phyloP scores from a whole-genome alignment of 2,888 invertebrate species.

The Petrolisthes manimaculis region DNA sequence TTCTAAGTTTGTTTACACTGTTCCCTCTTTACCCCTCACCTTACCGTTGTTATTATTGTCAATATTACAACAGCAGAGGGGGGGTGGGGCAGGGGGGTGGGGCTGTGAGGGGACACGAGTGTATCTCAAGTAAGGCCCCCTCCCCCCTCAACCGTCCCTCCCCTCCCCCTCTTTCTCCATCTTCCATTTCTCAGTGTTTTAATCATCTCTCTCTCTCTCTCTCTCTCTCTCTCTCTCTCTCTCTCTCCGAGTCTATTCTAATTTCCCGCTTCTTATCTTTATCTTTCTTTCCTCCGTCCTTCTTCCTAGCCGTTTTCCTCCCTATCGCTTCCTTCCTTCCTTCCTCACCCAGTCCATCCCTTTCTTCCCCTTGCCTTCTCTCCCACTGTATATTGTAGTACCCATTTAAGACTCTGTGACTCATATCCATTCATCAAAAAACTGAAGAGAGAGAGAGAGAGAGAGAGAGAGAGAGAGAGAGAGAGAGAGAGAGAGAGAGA shows the following conservation, averaged over 20 bases:
- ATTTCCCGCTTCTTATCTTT: not conserved
- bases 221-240: slow-evolving; percentile 3
- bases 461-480: not conserved
- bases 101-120: too few species aligned
- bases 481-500: slow-evolving; percentile 19
- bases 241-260: not conserved
- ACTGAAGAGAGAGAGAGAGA: too few species aligned
- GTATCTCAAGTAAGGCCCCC: too few species aligned
- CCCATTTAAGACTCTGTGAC: not conserved
- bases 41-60: too few species aligned
- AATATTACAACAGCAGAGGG: too few species aligned
- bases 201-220: too few species aligned
- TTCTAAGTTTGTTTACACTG: too few species aligned
- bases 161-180: too few species aligned
- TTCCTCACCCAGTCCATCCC: not conserved
- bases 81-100: too few species aligned
- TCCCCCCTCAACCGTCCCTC: too few species aligned
- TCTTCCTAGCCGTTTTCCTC: not conserved
- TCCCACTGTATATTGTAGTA: not conserved
- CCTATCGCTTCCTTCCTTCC: not conserved
- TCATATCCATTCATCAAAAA: not conserved
- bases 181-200: too few species aligned
- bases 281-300: not conserved
- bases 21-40: too few species aligned
- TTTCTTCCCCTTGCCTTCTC: not conserved